Base-by-base conservation (phyloP, 2,888 invertebrate species). In the Serripes groenlandicus region DNA sequence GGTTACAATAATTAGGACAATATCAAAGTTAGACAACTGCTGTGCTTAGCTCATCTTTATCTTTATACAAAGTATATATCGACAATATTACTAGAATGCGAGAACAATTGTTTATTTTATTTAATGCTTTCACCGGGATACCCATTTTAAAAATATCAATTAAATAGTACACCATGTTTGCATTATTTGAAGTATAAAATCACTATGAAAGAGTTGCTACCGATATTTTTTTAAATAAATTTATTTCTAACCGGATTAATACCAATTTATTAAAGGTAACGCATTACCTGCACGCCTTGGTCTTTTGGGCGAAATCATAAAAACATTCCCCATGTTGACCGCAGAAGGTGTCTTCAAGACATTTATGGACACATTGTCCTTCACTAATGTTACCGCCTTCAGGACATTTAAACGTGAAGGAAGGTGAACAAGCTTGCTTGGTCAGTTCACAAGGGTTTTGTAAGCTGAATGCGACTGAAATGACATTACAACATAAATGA, bases 311-410 rank as follows among this genome's bases (percentile, higher is more conserved):
- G 11, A 74, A 18, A 37, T 73, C 72, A 34, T 49, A 77, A 70
- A 72, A 81, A 42, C 81, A 81, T 23, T 62, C 64, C 2, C 81
- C 81, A 62, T 81, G 32, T 15, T 74, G 69, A 1, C 77, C 77
- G 64, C 81, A 81, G 1, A 77, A 37, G n/a, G 18, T 5, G n/a
- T 54, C 69, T 9, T 52, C 11, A 5, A 62, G 62, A 56, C 81
- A 81, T 37, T 64, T 74, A 52, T 81, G 81, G 23, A 54, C 21
- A 56, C 81, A 81, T 23, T 23, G 62, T 11, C 54, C 72, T 15
- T 49, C 7, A 9, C 30, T n/a, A 0, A 26, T 21, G 30, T 49
- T 69, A 18, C 26, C 15, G 21, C 21, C 15, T 7, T 42, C n/a
- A 49, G n/a, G n/a, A n/a, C 69, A 69, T n/a, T 18, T 32, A n/a